Evolutionary conservation across 2,113 vertebrate species (phyloP).

Genomic region (Myiopsitta monachus): DNA sequence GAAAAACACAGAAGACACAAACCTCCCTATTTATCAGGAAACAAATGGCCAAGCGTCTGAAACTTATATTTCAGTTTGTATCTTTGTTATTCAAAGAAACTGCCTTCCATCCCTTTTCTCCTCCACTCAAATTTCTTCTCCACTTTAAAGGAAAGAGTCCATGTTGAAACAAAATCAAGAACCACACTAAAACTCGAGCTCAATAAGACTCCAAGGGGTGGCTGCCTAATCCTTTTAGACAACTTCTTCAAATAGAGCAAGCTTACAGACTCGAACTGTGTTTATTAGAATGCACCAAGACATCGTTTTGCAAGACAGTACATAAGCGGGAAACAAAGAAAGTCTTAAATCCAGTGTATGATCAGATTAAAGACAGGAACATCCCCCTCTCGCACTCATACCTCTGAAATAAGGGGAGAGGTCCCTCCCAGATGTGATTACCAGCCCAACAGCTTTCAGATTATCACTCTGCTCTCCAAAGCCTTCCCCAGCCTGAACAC

Average conservation of each 20-base stretch:
- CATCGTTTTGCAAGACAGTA: not conserved
- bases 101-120: not conserved
- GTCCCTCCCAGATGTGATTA: not conserved
- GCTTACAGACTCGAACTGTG: fast-evolving
- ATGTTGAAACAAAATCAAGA: not conserved
- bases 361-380: not conserved
- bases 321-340: not conserved
- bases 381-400: not conserved
- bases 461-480: not conserved
- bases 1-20: not conserved
- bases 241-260: not conserved
- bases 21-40: not conserved
- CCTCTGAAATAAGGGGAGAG: not conserved
- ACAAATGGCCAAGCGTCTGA: not conserved
- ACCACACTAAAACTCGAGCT: not conserved
- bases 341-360: not conserved
- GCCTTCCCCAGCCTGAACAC: not conserved
- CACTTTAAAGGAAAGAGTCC: not conserved
- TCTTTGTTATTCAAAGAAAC: not conserved
- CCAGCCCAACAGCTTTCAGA: not conserved
- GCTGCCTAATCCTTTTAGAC: not conserved
- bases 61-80: not conserved
- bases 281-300: not conserved
- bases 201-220: not conserved
- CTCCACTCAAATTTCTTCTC: not conserved